Conservation (phyloP, 2,113 vertebrate genomes). For the Camelus dromedarius region DNA sequence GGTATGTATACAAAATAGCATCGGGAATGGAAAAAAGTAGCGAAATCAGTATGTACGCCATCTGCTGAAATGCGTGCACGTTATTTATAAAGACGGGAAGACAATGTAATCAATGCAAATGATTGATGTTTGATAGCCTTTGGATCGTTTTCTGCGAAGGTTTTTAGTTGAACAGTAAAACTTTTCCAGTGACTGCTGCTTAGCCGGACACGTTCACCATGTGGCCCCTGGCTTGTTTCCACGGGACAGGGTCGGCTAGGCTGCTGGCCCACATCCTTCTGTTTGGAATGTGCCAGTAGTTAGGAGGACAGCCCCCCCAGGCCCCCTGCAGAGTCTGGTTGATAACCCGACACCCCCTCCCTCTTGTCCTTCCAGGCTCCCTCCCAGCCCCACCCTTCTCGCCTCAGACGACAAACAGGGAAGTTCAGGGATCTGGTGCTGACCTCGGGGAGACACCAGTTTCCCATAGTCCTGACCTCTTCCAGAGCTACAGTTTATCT, state of each 20-base stretch:
- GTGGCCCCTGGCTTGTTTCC: not conserved
- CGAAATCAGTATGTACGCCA: not conserved
- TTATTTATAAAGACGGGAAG: not conserved
- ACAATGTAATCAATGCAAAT: not conserved
- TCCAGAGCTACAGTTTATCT: not conserved
- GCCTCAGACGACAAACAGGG: not conserved
- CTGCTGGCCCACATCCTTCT: not conserved
- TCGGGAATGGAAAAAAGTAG: not conserved
- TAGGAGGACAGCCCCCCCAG: not conserved
- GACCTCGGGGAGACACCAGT: not conserved
- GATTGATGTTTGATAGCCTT: not conserved
- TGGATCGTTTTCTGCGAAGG: not conserved
- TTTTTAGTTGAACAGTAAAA: not conserved
- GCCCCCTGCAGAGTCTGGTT: not conserved
- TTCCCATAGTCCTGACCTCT: not conserved
- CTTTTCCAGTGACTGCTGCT: not conserved
- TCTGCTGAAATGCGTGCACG: not conserved
- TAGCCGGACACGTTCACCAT: not conserved
- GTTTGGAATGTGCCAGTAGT: not conserved
- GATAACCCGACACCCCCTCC: not conserved
- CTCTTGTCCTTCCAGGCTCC: not conserved
- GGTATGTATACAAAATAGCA: not conserved
- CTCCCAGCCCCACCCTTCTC: not conserved
- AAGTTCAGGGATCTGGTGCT: slow-evolving; percentile 19
- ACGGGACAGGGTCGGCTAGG: not conserved